Conservation (phyloP, 2,888 invertebrate genomes). For the Atherix ibis region DNA sequence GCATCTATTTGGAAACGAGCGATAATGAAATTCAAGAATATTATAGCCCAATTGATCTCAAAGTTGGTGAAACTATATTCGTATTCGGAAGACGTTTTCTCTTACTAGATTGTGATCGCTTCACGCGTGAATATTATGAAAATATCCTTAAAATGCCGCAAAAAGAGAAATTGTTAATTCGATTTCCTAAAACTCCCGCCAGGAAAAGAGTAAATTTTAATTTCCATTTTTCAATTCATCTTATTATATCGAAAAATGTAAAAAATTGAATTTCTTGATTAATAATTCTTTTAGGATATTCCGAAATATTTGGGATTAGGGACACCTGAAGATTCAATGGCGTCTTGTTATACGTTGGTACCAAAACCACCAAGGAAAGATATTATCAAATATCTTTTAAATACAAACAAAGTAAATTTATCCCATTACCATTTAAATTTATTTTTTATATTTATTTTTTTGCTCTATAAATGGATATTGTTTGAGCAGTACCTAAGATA, state of each 20-base stretch:
- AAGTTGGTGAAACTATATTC: slow-evolving; percentile 54
- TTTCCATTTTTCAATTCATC: background rate
- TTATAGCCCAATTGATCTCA: slow-evolving; percentile 61
- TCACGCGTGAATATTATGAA: slow-evolving; percentile 61
- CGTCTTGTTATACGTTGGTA: slow-evolving; percentile 51
- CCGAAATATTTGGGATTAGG: slow-evolving; percentile 36
- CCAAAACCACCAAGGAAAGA: slow-evolving; percentile 62
- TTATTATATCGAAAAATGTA: slow-evolving; percentile 1
- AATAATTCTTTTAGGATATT: slow-evolving; percentile 8
- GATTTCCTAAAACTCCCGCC: slow-evolving; percentile 18
- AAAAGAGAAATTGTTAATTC: slow-evolving; percentile 21
- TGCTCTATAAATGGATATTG: slow-evolving; percentile 18
- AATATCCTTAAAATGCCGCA: slow-evolving; percentile 18
- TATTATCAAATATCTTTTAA: slow-evolving; percentile 55
- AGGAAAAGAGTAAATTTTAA: slow-evolving; percentile 3
- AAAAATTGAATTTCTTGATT: slow-evolving; percentile 1
- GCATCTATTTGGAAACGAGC: slow-evolving; percentile 49
- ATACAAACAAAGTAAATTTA: slow-evolving; percentile 44
- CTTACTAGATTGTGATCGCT: slow-evolving; percentile 62
- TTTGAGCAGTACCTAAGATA: slow-evolving; percentile 43
- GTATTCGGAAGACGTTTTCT: slow-evolving; percentile 56
- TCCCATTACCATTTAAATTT: too few relatives aligned
- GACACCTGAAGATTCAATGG: slow-evolving; percentile 58
- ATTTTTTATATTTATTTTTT: too few relatives aligned
- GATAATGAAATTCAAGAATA: slow-evolving; percentile 60